Conservation (phyloP, 2,113 vertebrate genomes). For the Mormoops blainvillei region DNA sequence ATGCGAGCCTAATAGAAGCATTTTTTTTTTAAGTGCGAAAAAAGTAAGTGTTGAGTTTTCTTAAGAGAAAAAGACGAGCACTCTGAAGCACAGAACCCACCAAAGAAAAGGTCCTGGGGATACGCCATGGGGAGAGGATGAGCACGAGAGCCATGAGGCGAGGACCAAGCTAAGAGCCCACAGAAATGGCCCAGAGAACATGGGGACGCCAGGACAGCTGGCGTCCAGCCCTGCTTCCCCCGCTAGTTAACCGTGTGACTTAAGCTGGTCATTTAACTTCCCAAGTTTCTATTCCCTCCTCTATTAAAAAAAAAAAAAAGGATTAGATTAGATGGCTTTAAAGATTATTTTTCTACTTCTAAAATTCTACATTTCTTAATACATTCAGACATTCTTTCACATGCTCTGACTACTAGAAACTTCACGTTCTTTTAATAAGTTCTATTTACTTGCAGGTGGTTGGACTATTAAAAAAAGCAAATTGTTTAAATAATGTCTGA, state of each 20-base stretch:
- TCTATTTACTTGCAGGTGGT: slow-evolving; percentile 74
- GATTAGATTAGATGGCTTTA: slow-evolving; percentile 53
- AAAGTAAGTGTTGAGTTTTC: neutral
- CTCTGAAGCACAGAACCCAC: neutral
- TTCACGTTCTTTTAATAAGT: slow-evolving; percentile 70
- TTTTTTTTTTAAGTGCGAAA: neutral
- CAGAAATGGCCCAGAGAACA: rapidly evolving
- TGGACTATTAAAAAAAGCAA: slow-evolving; percentile 68
- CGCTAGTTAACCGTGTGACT: neutral
- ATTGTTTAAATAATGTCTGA: slow-evolving; percentile 73
- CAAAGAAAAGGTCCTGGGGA: neutral
- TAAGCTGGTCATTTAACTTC: slow-evolving; percentile 24
- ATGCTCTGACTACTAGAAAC: slow-evolving; percentile 15
- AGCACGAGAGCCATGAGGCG: rapidly evolving
- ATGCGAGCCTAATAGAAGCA: neutral
- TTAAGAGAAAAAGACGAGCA: neutral
- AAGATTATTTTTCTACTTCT: slow-evolving; percentile 23
- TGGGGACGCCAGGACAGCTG: neutral
- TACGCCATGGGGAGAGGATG: neutral
- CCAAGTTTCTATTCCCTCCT: slow-evolving; percentile 17
- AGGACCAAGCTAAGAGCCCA: rapidly evolving
- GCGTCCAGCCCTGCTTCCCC: neutral
- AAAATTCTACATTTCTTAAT: slow-evolving; percentile 47
- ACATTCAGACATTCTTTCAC: slow-evolving; percentile 40
- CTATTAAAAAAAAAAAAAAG: neutral